A percentile compares a stretch with the other conserved stretches of the same genome.
phyloP scores from a whole-genome alignment of 2,888 invertebrate species.

The Onthophagus sagittarius region DNA sequence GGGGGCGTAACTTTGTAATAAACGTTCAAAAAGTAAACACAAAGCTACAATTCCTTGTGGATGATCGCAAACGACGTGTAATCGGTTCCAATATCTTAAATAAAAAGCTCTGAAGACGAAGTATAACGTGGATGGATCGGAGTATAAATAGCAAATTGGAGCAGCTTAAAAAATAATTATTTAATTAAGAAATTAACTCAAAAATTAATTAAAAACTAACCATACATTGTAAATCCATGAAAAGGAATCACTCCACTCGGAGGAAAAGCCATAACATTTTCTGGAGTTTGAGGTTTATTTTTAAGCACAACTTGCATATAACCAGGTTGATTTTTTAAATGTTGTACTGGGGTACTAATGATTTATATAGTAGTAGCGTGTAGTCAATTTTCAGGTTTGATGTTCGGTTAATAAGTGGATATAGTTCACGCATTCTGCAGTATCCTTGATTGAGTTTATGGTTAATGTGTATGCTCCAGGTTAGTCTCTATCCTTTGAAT shows the following conservation, averaged over 20 bases:
- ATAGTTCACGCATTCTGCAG: too few relatives aligned
- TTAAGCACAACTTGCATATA: conserved; percentile 73
- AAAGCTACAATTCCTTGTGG: conserved; percentile 90
- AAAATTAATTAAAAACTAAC: conserved; percentile 49
- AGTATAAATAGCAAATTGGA: conserved; percentile 90
- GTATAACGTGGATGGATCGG: conserved; percentile 83
- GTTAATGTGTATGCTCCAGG: too few relatives aligned
- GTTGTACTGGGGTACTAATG: too few relatives aligned
- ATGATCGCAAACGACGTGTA: conserved; percentile 90
- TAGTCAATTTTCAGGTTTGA: too few relatives aligned
- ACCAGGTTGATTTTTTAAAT: conserved; percentile 60
- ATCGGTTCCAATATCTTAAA: conserved; percentile 83
- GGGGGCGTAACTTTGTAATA: conserved; percentile 87
- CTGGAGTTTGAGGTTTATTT: conserved; percentile 63
- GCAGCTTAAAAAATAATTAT: conserved; percentile 63
- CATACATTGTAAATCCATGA: conserved; percentile 97
- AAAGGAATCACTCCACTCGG: conserved; percentile 95
- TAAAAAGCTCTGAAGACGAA: conserved; percentile 90
- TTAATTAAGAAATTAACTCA: neutral
- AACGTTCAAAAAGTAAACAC: conserved; percentile 82
- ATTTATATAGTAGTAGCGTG: too few relatives aligned
- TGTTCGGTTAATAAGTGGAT: too few relatives aligned
- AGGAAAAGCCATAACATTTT: conserved; percentile 76
- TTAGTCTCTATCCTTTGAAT: too few relatives aligned
- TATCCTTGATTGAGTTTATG: too few relatives aligned